Evolutionary conservation across 2,113 vertebrate genomes (phyloP).

Genomic region (Mirounga angustirostris): DNA sequence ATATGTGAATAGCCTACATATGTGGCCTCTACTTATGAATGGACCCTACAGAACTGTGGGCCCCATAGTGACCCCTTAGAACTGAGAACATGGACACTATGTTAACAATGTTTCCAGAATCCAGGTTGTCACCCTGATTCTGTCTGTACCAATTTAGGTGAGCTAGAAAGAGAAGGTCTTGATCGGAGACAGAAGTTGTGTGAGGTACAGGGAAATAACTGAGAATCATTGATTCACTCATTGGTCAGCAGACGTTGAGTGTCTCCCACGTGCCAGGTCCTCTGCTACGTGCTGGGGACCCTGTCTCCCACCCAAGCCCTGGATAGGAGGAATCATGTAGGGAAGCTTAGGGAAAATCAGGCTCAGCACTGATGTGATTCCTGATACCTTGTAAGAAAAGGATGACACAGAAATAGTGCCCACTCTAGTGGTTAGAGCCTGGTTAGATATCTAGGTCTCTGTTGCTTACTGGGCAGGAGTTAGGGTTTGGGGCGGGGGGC

Average conservation of each 20-base stretch:
- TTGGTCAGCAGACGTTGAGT: neutral
- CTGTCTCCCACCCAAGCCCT: too few relatives aligned
- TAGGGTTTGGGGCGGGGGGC: neutral
- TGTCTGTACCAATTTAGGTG: neutral
- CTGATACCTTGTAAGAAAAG: neutral
- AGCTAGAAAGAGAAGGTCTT: neutral
- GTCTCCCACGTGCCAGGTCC: rapidly evolving
- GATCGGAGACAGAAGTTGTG: neutral
- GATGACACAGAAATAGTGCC: neutral
- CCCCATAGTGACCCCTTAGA: neutral
- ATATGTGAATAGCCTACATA: neutral
- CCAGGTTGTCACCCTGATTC: neutral
- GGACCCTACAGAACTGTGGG: neutral
- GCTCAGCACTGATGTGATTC: neutral
- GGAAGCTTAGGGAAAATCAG: neutral
- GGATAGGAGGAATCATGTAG: neutral
- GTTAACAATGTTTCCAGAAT: neutral
- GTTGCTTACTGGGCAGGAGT: neutral
- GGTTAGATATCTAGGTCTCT: neutral
- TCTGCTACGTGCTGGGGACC: neutral
- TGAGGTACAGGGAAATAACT: neutral
- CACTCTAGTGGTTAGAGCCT: neutral
- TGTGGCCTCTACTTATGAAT: neutral
- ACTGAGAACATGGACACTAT: neutral
- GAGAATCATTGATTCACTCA: neutral